Percentiles rank a stretch among this genome's conserved stretches.
Conservation (phyloP, 2,797 vertebrate species). For the Xenentodon cancila region DNA sequence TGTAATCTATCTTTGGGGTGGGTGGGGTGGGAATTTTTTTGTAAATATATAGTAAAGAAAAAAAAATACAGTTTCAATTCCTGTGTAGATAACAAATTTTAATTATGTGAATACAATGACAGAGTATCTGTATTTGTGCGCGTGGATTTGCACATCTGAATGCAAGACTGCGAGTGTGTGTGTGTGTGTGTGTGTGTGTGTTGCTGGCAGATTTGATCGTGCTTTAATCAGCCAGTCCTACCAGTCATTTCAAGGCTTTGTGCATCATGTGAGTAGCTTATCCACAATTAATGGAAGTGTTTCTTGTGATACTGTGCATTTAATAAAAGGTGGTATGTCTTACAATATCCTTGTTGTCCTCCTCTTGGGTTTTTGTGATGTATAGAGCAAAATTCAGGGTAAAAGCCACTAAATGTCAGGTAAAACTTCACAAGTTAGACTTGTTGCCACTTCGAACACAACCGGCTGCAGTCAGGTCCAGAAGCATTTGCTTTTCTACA, state of each 20-base stretch:
- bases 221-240: constrained; percentile 88
- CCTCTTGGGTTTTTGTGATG: not conserved
- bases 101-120: constrained; percentile 68
- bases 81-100: constrained; percentile 73
- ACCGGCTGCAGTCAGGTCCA: too few relatives aligned
- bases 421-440: too few relatives aligned
- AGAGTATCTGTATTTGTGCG: constrained; percentile 33
- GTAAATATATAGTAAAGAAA: constrained; percentile 73
- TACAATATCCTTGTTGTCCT: constrained; percentile 60
- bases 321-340: constrained; percentile 97
- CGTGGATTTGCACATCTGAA: constrained; percentile 44
- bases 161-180: constrained; percentile 33
- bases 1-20: constrained; percentile 67
- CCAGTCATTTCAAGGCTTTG: constrained; percentile 89
- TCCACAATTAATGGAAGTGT: constrained; percentile 95
- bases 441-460: too few relatives aligned
- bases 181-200: constrained; percentile 31
- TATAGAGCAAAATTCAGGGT: too few relatives aligned
- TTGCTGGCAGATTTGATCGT: constrained; percentile 83
- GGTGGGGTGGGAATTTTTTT: constrained; percentile 66
- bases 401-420: too few relatives aligned
- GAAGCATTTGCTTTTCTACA: too few relatives aligned
- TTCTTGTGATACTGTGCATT: constrained; percentile 99
- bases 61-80: constrained; percentile 70
- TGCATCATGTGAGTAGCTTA: constrained; percentile 97